phyloP scores from a whole-genome alignment of 2,888 invertebrate species.

The Tupiocoris notatus region DNA sequence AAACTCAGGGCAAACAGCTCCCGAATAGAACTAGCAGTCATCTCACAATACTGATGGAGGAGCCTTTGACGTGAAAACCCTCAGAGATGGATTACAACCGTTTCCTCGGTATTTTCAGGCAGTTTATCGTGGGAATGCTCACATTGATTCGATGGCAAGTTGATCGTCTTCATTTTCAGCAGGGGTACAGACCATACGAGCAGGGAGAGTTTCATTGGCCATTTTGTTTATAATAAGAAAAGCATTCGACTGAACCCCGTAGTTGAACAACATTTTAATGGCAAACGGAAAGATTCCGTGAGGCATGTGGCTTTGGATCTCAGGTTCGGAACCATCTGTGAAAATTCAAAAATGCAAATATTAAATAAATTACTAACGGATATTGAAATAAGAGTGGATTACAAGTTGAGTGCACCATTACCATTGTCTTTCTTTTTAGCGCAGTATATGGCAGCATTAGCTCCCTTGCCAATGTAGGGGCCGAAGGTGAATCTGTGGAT shows the following conservation, averaged over 20 bases:
- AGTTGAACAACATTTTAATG: constrained; percentile 90
- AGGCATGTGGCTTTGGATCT: constrained; percentile 22
- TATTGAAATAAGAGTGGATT: too few species aligned
- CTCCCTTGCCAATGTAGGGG: constrained; percentile 73
- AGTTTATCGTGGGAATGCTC: too few species aligned
- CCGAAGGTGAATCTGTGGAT: constrained; percentile 67
- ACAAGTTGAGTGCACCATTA: background rate
- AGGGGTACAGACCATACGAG: constrained; percentile 56
- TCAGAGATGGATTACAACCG: too few species aligned
- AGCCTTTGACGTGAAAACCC: too few species aligned
- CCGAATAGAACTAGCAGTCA: too few species aligned
- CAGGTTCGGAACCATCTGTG: constrained; percentile 5
- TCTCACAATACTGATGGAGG: too few species aligned
- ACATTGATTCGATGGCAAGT: constrained; percentile 16
- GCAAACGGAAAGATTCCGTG: constrained; percentile 63
- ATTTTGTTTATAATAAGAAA: constrained; percentile 72
- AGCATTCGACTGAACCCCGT: constrained; percentile 79
- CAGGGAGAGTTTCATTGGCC: constrained; percentile 79
- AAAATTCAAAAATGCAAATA: too few species aligned
- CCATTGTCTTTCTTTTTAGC: constrained; percentile 55
- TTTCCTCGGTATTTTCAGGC: background rate
- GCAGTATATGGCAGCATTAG: constrained; percentile 77
- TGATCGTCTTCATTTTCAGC: constrained; percentile 48
- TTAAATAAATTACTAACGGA: too few species aligned
- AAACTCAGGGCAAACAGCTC: too few species aligned